Evolutionary conservation across 2,888 invertebrate genomes (phyloP).

Genomic region (Rhingia rostrata): DNA sequence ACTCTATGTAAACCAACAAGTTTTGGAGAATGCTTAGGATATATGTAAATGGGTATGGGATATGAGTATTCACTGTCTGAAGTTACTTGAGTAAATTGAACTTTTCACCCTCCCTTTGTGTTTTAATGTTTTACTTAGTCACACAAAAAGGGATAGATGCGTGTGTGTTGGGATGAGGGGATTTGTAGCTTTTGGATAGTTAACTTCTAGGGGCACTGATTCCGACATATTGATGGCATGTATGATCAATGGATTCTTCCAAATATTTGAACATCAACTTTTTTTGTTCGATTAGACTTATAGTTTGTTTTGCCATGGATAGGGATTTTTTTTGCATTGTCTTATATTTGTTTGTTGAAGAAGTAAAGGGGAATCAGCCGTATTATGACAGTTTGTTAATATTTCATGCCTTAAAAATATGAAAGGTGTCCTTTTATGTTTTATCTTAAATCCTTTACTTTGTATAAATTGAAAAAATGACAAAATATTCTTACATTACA

Average conservation of each 20-base stretch:
- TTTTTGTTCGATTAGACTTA: not conserved
- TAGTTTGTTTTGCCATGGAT: no score
- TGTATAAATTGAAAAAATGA: no score
- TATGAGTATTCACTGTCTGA: conserved; percentile 24
- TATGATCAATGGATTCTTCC: conserved; percentile 10
- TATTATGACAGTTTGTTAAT: no score
- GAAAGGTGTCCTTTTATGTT: no score
- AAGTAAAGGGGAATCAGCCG: no score
- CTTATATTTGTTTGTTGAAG: no score
- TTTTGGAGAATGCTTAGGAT: conserved; percentile 37
- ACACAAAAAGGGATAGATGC: not conserved
- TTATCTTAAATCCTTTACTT: no score
- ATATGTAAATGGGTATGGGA: conserved; percentile 23
- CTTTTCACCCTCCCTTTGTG: conserved; percentile 6
- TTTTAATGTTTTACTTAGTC: not conserved
- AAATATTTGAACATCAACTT: conserved; percentile 1
- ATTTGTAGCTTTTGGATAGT: not conserved
- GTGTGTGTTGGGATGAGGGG: not conserved
- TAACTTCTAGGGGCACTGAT: not conserved
- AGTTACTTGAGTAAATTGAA: conserved; percentile 33
- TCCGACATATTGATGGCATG: not conserved
- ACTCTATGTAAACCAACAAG: conserved; percentile 64
- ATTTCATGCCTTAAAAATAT: no score
- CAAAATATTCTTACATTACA: no score
- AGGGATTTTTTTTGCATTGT: no score